Base-by-base conservation (phyloP, 1,140 invertebrate species). In the Aphelenchoides besseyi region DNA sequence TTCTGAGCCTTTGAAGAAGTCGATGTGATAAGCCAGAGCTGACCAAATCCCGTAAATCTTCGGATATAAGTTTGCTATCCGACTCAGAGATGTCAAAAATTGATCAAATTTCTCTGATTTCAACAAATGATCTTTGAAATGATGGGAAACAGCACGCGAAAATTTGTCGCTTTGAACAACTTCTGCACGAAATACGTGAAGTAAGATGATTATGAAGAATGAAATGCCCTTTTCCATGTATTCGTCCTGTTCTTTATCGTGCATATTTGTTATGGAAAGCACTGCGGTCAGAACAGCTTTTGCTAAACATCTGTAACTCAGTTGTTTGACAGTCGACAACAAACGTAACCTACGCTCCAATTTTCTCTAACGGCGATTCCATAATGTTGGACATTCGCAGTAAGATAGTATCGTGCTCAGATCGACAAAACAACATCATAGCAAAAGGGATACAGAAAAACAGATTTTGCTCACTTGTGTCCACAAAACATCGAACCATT, bases 301-400 rank as follows among this genome's bases (percentile, higher is more conserved):
- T 8, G 55, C 55, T 23, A 59, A 23, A 23, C 18, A 8, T 23
- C 55, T 59, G 55, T 29, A 59, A 59, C 26, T 28, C 55, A 59
- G 18, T 8, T 28, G 26, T 8, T 59, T 59, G 55, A 8, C 18
- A 8, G 5, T 33, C 5, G 23, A 59, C 5, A 59, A 59, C 5
- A 59, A 8, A 8, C 12, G 55, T 12, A 48, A 48, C 2, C 30
- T 61, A 61, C 59, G n/a, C 2, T 30, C n/a, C n/a, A 16, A 61
- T 18, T 36, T 61, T 61, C 2, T 61, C 59, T 29, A 61, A n/a
- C 59, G 59, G 59, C 30, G n/a, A 16, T 2, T 61, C 59, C n/a
- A 61, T 61, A 36, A 61, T 2, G 2, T 61, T 30, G 16, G n/a
- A 36, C 63, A 66, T 1, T 3, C 30, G 63, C n/a, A 66, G 9